Percentiles rank a stretch among this genome's conserved stretches.
These are phyloP conservation scores for Rattus norvegicus DNA, from an alignment of 2,113 vertebrate species.

Conservation along the genomic window GRCr8 NC_086022.1:38511501-38512000, in stretches of 20 bases:
- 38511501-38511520: not conserved
- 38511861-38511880: slow-evolving; percentile 11
- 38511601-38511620: not conserved
- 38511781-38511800: not conserved
- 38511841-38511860: not conserved
- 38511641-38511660: slow-evolving; percentile 35
- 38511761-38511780: slow-evolving; percentile 8
- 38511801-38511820: not conserved
- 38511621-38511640: not conserved
- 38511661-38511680: slow-evolving; percentile 49
- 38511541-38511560: not conserved
- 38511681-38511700: slow-evolving; percentile 58
- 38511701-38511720: slow-evolving; percentile 1
- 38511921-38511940: not conserved
- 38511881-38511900: not conserved
- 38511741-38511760: slow-evolving; percentile 38
- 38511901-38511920: not conserved
- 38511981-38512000: not conserved
- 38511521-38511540: not conserved
- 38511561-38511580: not conserved
- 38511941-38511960: not conserved
- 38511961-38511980: not conserved
- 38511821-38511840: slow-evolving; percentile 28
- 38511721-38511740: slow-evolving; percentile 53
- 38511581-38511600: not conserved